Evolutionary conservation across 2,888 invertebrate genomes (phyloP).

Genomic region (Sturmia bella): DNA sequence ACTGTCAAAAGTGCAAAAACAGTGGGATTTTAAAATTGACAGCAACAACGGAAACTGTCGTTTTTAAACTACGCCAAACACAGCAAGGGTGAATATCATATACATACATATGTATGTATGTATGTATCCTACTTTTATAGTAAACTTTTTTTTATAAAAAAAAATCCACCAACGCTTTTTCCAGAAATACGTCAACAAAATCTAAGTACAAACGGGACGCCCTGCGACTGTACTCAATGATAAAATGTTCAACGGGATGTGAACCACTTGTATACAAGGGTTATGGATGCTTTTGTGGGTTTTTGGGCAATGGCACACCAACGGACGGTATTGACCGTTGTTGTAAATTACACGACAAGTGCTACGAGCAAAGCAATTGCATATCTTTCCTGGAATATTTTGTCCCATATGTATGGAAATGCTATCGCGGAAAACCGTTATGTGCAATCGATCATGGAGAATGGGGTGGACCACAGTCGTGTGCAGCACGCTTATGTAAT

Average conservation of each 20-base stretch:
- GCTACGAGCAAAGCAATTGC: slow-evolving; percentile 90
- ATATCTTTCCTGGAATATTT: slow-evolving; percentile 91
- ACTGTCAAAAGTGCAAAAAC: too few relatives aligned
- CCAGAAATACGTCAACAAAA: slow-evolving; percentile 59
- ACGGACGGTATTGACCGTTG: slow-evolving; percentile 91
- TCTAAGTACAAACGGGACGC: slow-evolving; percentile 86
- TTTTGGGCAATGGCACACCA: slow-evolving; percentile 89
- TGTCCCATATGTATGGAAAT: slow-evolving; percentile 94
- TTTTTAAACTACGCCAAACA: too few relatives aligned
- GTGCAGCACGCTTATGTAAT: slow-evolving; percentile 90
- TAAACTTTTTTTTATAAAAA: background rate
- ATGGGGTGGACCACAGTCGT: slow-evolving; percentile 85
- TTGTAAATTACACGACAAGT: slow-evolving; percentile 92
- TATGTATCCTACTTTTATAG: background rate
- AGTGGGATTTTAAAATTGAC: too few relatives aligned
- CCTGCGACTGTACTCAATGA: slow-evolving; percentile 91
- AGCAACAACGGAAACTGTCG: too few relatives aligned
- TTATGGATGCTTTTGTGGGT: slow-evolving; percentile 95
- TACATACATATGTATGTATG: slow-evolving; percentile 50
- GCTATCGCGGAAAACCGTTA: slow-evolving; percentile 88
- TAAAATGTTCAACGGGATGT: slow-evolving; percentile 92
- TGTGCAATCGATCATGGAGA: slow-evolving; percentile 85
- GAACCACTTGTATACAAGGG: slow-evolving; percentile 92
- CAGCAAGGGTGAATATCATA: slow-evolving; percentile 79
- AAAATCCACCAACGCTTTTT: slow-evolving; percentile 27